Evolutionary conservation across 2,888 invertebrate species (phyloP), one percentile per base, ranked within the genome.

Genomic region (Ophion obscuratus): DNA sequence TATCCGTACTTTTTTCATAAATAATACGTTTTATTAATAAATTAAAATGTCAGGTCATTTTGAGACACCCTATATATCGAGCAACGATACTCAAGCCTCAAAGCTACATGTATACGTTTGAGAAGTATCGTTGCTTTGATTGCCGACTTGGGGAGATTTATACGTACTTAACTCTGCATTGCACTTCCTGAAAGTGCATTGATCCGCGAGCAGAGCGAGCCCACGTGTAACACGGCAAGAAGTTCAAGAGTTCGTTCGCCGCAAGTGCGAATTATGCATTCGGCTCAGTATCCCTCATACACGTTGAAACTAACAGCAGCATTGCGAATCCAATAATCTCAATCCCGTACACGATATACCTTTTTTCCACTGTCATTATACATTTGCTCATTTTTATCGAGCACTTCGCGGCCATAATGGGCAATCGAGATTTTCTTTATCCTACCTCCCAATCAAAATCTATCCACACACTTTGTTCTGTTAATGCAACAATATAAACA

Each of bases 231-330:
- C 36, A 66, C 68, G 61, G 17, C 24, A 81, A 73, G 44, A 57
- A 68, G 86, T 86, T 86, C 78, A 78, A 83, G 77, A 83, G 86
- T 86, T 86, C 83, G 73, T 71, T 76, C 81, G 67, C 73, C 53
- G 59, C 67, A 86, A 74, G 83, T 86, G 74, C 81, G 81, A 83
- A 86, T 86, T 86, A 86, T 81, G 74, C 81, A 86, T 86, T 86
- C 86, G 86, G 86, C 74, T 83, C 86, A 83, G 77, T 77, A 71
- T 71, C 44, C 53, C 47, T 14, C 31, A 80, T 61, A 24, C 40
- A 14, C 62, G 44, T 27, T 70, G 78, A 64, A 81, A 78, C 74
- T 44, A 57, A 59, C 61, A 57, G 66, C 31, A 74, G 81, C 83
- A 78, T 78, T 76, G 74, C 77, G 81, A 86, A 83, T 83, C 66